Evolutionary conservation across 2,797 vertebrate genomes (phyloP).

Genomic region (Synaphobranchus kaupii): DNA sequence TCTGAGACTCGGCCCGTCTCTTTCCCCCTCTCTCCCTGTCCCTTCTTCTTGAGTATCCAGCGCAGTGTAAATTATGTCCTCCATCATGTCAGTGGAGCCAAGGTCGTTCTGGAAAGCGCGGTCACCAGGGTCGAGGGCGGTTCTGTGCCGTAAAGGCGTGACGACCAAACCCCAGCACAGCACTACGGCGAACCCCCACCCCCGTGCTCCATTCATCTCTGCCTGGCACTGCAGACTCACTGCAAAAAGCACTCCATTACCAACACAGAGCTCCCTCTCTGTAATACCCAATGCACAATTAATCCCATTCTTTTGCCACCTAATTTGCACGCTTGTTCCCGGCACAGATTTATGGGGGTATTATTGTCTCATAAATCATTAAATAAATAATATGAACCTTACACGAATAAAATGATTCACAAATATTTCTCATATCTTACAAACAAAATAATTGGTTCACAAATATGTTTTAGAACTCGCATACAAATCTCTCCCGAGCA

Average conservation of each 20-base stretch:
- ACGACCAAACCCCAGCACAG: neutral
- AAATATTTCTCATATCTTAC: too few relatives aligned
- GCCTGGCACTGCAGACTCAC: neutral
- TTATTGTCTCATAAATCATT: too few relatives aligned
- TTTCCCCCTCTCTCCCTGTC: neutral
- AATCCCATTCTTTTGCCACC: neutral
- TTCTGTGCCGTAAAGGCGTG: neutral
- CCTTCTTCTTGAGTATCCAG: neutral
- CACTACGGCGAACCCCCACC: neutral
- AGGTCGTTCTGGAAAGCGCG: neutral
- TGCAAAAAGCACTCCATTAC: neutral
- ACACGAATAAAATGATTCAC: too few relatives aligned
- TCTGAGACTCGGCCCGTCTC: neutral
- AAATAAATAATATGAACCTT: too few relatives aligned
- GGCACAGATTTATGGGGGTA: too few relatives aligned
- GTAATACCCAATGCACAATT: neutral
- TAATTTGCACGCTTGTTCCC: neutral
- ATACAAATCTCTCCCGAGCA: too few relatives aligned
- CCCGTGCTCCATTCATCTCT: neutral
- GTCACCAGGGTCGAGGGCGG: neutral
- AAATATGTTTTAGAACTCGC: too few relatives aligned
- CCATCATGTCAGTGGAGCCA: neutral
- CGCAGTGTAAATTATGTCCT: neutral
- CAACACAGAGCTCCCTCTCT: neutral
- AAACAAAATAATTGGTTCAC: too few relatives aligned